Evolutionary conservation across 1,140 invertebrate genomes (phyloP).

Genomic region (Ericerus pela): DNA sequence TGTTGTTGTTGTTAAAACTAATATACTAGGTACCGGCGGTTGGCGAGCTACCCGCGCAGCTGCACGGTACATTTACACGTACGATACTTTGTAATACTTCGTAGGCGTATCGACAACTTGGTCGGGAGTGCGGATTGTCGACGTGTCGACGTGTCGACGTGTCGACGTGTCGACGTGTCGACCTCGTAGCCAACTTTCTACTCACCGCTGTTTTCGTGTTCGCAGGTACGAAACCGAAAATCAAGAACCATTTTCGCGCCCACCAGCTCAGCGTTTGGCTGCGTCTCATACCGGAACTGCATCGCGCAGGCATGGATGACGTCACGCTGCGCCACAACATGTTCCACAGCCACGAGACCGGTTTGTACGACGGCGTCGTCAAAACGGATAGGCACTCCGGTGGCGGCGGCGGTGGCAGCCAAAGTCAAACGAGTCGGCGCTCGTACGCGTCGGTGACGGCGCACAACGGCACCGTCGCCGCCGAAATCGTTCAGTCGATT

Average conservation of each 20-base stretch:
- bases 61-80: too few species aligned
- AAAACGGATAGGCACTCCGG: slow-evolving; percentile 58
- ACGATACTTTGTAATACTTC: too few species aligned
- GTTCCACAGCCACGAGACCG: slow-evolving; percentile 63
- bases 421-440: slow-evolving; percentile 47
- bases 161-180: too few species aligned
- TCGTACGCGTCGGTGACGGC: background rate
- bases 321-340: slow-evolving; percentile 67
- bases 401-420: slow-evolving; percentile 60
- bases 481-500: slow-evolving; percentile 31
- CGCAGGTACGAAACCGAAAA: slow-evolving; percentile 72
- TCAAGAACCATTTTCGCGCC: slow-evolving; percentile 86
- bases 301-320: slow-evolving; percentile 74
- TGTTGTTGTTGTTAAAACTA: too few species aligned
- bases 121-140: too few species aligned
- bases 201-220: slow-evolving; percentile 18
- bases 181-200: too few species aligned
- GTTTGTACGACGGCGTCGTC: slow-evolving; percentile 64
- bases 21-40: too few species aligned
- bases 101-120: too few species aligned
- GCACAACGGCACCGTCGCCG: slow-evolving; percentile 29
- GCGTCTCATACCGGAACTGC: slow-evolving; percentile 79
- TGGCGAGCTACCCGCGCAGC: too few species aligned
- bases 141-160: too few species aligned
- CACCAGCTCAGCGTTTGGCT: slow-evolving; percentile 90